Conservation (phyloP, 1,140 invertebrate genomes). For the Parasteatoda tepidariorum region DNA sequence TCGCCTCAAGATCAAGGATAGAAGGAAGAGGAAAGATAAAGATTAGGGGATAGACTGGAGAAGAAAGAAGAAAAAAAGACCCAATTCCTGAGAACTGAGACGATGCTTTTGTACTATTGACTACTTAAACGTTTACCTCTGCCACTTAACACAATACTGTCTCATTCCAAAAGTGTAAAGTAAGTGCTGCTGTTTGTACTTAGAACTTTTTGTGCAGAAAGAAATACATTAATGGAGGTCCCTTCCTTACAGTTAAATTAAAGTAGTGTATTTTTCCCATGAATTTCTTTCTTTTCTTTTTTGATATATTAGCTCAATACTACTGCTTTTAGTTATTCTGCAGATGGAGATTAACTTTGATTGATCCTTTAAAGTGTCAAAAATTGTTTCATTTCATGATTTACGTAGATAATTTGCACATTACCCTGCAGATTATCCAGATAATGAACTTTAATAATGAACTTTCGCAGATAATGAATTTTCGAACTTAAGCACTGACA, state of each 20-base stretch:
- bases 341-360: too few relatives aligned
- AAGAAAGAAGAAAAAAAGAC: not conserved
- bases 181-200: constrained; percentile 8
- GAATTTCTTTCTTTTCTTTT: too few relatives aligned
- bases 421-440: too few relatives aligned
- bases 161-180: not conserved
- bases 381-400: too few relatives aligned
- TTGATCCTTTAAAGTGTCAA: too few relatives aligned
- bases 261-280: constrained; percentile 20
- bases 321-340: too few relatives aligned
- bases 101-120: constrained; percentile 10
- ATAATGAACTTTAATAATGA: too few relatives aligned
- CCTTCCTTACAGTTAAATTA: not conserved
- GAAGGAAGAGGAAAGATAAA: not conserved
- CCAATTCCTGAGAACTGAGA: constrained; percentile 37
- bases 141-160: not conserved
- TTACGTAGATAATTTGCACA: too few relatives aligned
- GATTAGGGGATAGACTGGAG: not conserved
- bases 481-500: too few relatives aligned
- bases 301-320: too few relatives aligned
- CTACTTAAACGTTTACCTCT: constrained; percentile 40
- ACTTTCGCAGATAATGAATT: too few relatives aligned
- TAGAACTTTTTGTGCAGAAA: not conserved
- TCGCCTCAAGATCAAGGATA: constrained; percentile 36
- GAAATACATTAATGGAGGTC: constrained; percentile 4